Evolutionary conservation across 2,113 vertebrate species (phyloP), one percentile per base, ranked within the genome.

Genomic region (Stictonetta naevosa): DNA sequence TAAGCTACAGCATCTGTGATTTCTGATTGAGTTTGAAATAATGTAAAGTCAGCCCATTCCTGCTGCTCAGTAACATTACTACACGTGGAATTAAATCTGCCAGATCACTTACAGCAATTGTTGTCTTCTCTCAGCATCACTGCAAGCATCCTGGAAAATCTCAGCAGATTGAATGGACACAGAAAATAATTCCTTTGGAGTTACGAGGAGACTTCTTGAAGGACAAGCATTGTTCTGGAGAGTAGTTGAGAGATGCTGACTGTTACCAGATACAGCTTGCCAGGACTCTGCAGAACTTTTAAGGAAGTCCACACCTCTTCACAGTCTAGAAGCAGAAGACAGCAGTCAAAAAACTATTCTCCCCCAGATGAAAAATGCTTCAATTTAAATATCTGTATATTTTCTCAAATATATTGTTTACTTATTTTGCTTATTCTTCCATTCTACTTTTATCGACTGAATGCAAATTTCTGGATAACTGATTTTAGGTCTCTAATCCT

Each of bases 231-330:
- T 23, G 42, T 23, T 17, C 29, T 23, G 15, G 53, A 67, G 14
- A 72, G 50, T 4, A 11, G 55, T 2, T 88, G 53, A 56, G 68
- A 85, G n/a, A 36, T 67, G 13, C 53, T 0, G 1, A 28, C 56
- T 25, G 29, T 55, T 76, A 34, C 68, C 3, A 0, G 86, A 73
- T 34, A 38, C 67, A 67, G 68, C 31, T 29, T 0, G 0, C 22
- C 60, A 20, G 23, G 23, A 46, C 13, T 59, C 85, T 21, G 64
- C 40, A 48, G 72, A 60, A n/a, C 17, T 67, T 63, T 10, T 29
- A 53, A 59, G 46, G 64, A 92, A 82, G 59, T 53, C 19, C 6
- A 42, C 58, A 19, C 48, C 83, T 33, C 48, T 53, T 58, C 62
- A 50, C 29, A 82, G 22, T n/a, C 69, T n/a, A 74, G 58, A 84